Evolutionary conservation across 1,140 invertebrate species (phyloP).

Genomic region (Venustaconcha ellipsiformis): DNA sequence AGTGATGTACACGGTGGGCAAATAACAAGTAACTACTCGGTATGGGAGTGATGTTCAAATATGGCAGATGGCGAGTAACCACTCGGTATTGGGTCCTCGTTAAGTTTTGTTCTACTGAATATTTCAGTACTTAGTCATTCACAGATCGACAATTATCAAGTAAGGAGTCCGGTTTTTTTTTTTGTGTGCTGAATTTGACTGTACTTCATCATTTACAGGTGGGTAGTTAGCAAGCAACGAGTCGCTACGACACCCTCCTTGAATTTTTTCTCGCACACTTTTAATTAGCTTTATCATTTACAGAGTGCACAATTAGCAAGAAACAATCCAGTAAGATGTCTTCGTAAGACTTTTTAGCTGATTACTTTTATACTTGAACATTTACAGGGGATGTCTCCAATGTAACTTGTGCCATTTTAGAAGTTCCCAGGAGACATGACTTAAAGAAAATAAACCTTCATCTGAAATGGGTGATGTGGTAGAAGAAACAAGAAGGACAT

Average conservation of each 20-base stretch:
- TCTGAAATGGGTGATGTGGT: slow-evolving; percentile 31
- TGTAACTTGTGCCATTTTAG: slow-evolving; percentile 22
- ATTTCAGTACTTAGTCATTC: no score
- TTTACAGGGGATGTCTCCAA: slow-evolving; percentile 27
- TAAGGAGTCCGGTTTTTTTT: no score
- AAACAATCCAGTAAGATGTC: background rate
- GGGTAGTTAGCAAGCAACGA: background rate
- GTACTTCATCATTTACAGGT: no score
- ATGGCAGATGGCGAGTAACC: no score
- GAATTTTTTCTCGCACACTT: background rate
- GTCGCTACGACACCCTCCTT: background rate
- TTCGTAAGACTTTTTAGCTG: background rate
- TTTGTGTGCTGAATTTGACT: no score
- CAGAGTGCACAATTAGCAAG: background rate
- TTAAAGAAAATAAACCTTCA: slow-evolving; percentile 26
- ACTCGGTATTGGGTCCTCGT: no score
- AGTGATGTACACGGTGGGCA: no score
- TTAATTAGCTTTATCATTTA: background rate
- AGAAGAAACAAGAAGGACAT: background rate
- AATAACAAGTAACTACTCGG: no score
- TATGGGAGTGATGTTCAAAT: no score
- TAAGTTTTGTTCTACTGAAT: no score
- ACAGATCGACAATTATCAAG: no score
- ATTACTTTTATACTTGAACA: background rate
- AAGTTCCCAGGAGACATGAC: slow-evolving; percentile 28